phyloP scores from a whole-genome alignment of 2,888 invertebrate genomes.

The Odontothrips loti region DNA sequence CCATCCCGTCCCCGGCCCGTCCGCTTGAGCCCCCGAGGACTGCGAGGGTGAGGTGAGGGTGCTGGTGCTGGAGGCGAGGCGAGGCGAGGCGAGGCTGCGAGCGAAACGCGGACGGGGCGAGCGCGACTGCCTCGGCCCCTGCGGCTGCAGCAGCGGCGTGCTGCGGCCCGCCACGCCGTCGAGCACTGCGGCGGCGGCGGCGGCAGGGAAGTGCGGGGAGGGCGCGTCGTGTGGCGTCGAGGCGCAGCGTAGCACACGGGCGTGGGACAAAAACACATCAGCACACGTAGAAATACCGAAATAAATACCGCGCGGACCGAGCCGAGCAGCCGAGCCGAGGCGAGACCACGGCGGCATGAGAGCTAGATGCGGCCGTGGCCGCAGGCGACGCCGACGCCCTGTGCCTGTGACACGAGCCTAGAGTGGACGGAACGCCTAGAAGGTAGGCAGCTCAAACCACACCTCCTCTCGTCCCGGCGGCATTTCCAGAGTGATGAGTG shows the following conservation, averaged over 20 bases:
- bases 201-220: not conserved
- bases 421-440: too few species aligned
- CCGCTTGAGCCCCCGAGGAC: too few species aligned
- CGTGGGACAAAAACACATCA: conserved; percentile 16
- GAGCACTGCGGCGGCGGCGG: not conserved
- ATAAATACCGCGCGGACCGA: conserved; percentile 16
- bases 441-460: too few species aligned
- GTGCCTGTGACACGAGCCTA: not conserved
- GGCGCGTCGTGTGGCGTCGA: not conserved
- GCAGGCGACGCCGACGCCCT: not conserved
- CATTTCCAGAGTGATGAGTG: too few species aligned
- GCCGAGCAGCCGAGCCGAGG: not conserved
- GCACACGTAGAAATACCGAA: conserved; percentile 26
- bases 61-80: not conserved
- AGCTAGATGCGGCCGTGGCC: not conserved
- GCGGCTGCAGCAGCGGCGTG: not conserved
- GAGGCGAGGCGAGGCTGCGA: not conserved
- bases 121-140: not conserved
- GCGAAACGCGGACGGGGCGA: not conserved
- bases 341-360: not conserved
- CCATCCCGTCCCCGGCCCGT: too few species aligned
- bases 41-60: not conserved
- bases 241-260: not conserved
- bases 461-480: too few species aligned
- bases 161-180: not conserved